A percentile compares a stretch with the other conserved stretches of the same genome.
Evolutionary conservation across 2,888 invertebrate species (phyloP).

Genomic region (Agrotis puta): DNA sequence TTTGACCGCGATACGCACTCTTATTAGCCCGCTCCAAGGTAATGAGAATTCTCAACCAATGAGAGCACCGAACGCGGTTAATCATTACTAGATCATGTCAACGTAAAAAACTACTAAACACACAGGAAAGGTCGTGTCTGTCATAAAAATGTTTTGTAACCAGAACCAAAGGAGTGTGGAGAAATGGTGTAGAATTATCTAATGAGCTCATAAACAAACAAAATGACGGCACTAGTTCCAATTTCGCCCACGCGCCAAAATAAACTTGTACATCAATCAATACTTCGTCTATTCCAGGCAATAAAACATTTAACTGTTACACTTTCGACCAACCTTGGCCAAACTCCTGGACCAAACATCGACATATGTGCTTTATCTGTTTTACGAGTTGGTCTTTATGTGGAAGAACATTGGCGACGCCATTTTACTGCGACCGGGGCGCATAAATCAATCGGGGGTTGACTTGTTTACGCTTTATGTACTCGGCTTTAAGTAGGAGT

Average conservation of each 20-base stretch:
- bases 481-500: conserved; percentile 44
- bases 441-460: conserved; percentile 61
- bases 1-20: too few species aligned
- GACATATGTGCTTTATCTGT: conserved; percentile 52
- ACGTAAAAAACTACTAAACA: too few species aligned
- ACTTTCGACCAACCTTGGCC: conserved; percentile 18
- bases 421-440: conserved; percentile 56
- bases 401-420: conserved; percentile 51
- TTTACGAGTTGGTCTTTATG: conserved; percentile 55
- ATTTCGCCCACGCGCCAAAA: not conserved
- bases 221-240: not conserved
- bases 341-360: conserved; percentile 33
- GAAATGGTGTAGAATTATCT: too few species aligned
- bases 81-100: too few species aligned
- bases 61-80: too few species aligned
- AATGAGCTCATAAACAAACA: too few species aligned
- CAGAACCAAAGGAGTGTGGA: too few species aligned
- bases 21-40: too few species aligned
- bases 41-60: too few species aligned
- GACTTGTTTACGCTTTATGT: conserved; percentile 59
- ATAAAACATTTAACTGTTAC: not conserved
- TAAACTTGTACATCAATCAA: not conserved
- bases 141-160: too few species aligned
- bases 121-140: too few species aligned
- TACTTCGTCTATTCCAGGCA: not conserved